Evolutionary conservation across 2,888 invertebrate genomes (phyloP), one percentile per base, ranked within the genome.

Genomic region (Mimas tiliae): DNA sequence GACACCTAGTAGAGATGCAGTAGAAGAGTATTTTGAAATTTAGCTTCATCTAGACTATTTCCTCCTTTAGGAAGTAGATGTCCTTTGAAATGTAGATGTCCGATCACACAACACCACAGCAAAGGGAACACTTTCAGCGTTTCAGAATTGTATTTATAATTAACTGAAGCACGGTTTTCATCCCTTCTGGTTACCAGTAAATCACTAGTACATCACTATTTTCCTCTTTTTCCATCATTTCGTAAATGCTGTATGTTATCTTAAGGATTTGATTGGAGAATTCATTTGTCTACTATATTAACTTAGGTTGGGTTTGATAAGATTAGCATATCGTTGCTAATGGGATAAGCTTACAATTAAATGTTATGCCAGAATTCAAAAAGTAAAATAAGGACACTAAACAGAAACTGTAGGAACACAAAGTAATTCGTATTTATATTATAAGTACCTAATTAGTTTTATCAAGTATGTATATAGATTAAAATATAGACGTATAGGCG

Each of bases 41-140:
- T 78, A 71, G 91, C 89, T 91, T 91, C 78, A 82, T 73, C 76
- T 89, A 89, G 86, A 84, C 72, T 80, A 78, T 83, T 79, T 80
- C 81, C 81, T 75, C 75, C 74, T 84, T 77, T 83, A 77, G 76
- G 72, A 72, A 69, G 72, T 72, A 65, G 74, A 70, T 74, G 69
- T 73, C 75, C 70, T 75, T 76, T 73, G 76, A 75, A 68, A 71
- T 71, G 72, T 79, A 75, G 72, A 73, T 69, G 67, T 70, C 76
- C 77, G 69, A 75, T 75, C 76, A 84, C 84, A 80, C 68, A 64
- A 84, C 81, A 85, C 80, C 77, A 84, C 80, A 78, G 73, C 72
- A 72, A 79, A 70, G 63, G 55, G 67, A 16, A 73, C 75, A 79
- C 75, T 38, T 6, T 72, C 69, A 53, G 51, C 62, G 65, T 68